These are phyloP conservation scores for Gila orcuttii DNA, from an alignment of 2,113 vertebrate species.

Conservation along the genomic window DNA sequence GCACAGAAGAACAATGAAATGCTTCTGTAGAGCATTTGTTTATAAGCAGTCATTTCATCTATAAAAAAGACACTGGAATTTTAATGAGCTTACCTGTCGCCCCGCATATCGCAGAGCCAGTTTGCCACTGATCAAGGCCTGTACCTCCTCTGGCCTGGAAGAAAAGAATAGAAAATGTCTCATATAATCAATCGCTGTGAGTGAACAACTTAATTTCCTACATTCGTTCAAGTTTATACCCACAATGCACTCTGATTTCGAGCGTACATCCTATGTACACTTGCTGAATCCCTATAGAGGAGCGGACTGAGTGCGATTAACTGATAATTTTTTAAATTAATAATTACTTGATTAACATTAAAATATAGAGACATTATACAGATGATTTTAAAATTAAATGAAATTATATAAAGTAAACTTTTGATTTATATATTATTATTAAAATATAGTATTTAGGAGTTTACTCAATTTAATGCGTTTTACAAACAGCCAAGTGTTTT, in stretches of 20 bases:
- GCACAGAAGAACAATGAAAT: not conserved
- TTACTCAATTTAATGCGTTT: not conserved
- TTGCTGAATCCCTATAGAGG: not conserved
- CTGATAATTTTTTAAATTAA: not conserved
- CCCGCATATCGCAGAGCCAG: slow-evolving; percentile 91
- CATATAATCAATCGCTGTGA: no score
- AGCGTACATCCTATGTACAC: not conserved
- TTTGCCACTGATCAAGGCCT: slow-evolving; percentile 94
- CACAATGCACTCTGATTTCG: not conserved
- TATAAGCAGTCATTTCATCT: not conserved
- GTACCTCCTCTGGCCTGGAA: slow-evolving; percentile 94
- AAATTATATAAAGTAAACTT: not conserved
- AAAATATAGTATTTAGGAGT: not conserved
- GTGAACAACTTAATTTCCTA: not conserved
- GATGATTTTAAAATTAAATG: not conserved
- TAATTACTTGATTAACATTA: not conserved
- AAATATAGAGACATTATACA: slow-evolving; percentile 1
- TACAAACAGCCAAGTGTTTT: not conserved
- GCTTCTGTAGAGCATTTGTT: not conserved
- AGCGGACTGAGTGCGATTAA: not conserved
- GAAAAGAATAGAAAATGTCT: slow-evolving; percentile 1
- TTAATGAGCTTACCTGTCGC: slow-evolving; percentile 81
- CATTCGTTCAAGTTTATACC: not conserved
- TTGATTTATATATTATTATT: not conserved
- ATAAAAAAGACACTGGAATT: not conserved